These are phyloP conservation scores for Lophura nycthemera DNA, from an alignment of 2,113 vertebrate genomes.

Conservation along the genomic window DNA sequence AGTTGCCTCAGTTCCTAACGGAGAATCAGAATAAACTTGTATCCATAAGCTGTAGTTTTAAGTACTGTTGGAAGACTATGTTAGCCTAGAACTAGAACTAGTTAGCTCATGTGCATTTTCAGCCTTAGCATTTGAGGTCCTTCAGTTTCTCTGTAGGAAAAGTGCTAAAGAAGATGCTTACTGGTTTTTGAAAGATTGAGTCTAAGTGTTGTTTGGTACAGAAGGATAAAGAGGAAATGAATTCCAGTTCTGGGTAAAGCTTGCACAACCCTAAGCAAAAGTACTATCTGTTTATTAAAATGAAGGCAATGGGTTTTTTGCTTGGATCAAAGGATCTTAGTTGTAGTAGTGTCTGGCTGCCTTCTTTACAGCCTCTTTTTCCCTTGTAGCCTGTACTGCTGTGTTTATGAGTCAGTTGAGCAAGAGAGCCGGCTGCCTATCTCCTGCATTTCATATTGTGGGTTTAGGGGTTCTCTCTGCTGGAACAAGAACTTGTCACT, in stretches of 20 bases:
- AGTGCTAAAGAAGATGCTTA: background rate
- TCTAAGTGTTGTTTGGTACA: background rate
- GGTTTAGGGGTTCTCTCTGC: background rate
- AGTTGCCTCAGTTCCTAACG: background rate
- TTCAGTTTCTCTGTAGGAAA: background rate
- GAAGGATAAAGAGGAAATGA: background rate
- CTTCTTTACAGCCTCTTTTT: background rate
- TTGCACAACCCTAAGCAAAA: background rate
- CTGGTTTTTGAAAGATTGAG: background rate
- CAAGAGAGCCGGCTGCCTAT: background rate
- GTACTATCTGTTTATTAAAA: background rate
- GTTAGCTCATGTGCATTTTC: background rate
- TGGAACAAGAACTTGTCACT: background rate
- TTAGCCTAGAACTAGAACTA: background rate
- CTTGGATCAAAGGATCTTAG: background rate
- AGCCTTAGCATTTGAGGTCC: background rate
- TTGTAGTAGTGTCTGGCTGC: background rate
- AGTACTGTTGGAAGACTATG: background rate
- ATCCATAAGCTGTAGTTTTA: accelerated
- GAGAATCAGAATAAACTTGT: background rate
- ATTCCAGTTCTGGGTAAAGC: background rate
- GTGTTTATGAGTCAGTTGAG: too few relatives aligned
- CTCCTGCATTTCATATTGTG: background rate
- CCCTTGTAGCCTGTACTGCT: too few relatives aligned
- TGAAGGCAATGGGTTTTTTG: background rate